Evolutionary conservation across 2,113 vertebrate genomes (phyloP), one percentile per base, ranked within the genome.

Genomic region (Catharus bicknelli): DNA sequence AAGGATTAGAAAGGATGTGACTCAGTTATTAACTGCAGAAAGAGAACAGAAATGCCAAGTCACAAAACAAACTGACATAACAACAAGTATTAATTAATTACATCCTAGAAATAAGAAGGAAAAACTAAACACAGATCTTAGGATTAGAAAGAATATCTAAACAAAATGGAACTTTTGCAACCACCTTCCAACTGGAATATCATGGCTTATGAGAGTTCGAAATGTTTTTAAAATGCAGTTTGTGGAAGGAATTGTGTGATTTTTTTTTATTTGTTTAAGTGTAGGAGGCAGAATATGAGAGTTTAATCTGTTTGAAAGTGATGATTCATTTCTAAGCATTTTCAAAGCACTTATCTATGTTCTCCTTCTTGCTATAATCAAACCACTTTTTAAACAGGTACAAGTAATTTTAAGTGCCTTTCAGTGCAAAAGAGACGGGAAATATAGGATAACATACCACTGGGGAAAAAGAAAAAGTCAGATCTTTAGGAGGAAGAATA

Each of bases 1-100:
- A 80, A 73, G 18, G 54, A 58, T 90, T 64, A 68, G 54, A 81
- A 54, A 90, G 90, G 90, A 93, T 80, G 69, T 95, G 75, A 95
- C 63, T 95, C 93, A 91, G 20, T 47, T 76, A 80, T 70, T 76
- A 90, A 83, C 34, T 85, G 51, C 59, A 77, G 72, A 85, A 93
- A 94, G 43, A 23, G 29, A 79, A 54, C 21, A 76, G 57, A 93
- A n/a, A 50, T 85, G 83, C 67, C 13, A 13, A 88, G 68, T 61
- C 72, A 86, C 55, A 66, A 83, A 93, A 66, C 47, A 93, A 87
- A 69, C 11, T 26, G 54, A 94, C 47, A 82, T 4, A 15, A 79
- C 91, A 95, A 34, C 50, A 82, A 87, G 23, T 53, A 69, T 58
- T 73, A 69, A 73, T 68, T 91, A 76, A 70, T 89, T 74, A 54